A percentile compares a stretch with the other conserved stretches of the same genome.
Conservation (phyloP, 1,140 invertebrate species). For the Heliconius melpomene region DNA sequence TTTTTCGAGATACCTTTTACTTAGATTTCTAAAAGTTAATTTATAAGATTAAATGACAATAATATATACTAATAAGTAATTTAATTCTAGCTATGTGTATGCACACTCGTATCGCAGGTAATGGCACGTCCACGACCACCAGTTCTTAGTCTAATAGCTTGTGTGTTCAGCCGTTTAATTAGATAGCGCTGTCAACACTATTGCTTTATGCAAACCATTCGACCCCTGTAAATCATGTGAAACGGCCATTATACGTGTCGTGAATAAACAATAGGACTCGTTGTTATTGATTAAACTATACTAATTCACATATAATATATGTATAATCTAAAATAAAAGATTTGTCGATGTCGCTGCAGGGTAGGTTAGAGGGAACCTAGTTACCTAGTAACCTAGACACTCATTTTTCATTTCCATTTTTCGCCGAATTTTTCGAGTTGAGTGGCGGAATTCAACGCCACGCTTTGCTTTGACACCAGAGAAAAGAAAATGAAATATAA, state of each 20-base stretch:
- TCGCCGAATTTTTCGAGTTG: too few species aligned
- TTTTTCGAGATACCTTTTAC: neutral
- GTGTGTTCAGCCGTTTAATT: slow-evolving; percentile 64
- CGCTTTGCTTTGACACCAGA: too few species aligned
- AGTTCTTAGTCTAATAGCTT: slow-evolving; percentile 40
- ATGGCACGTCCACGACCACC: neutral
- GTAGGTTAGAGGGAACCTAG: too few species aligned
- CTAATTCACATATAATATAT: neutral
- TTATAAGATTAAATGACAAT: too few species aligned
- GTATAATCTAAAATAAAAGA: neutral
- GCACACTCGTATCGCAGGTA: neutral
- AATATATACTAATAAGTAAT: too few species aligned
- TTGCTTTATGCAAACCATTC: slow-evolving; percentile 45
- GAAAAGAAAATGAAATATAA: too few species aligned
- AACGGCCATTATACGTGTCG: slow-evolving; percentile 18
- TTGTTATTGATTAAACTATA: slow-evolving; percentile 4
- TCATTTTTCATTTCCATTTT: too few species aligned
- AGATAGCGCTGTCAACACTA: slow-evolving; percentile 58
- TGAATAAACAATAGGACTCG: slow-evolving; percentile 16
- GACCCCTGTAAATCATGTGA: slow-evolving; percentile 46
- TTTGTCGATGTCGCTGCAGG: neutral
- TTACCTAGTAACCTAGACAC: too few species aligned
- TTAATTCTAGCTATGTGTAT: neutral
- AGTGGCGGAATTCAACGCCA: too few species aligned
- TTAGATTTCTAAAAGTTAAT: too few species aligned